phyloP scores from a whole-genome alignment of 2,888 invertebrate genomes.

The Nemotelus pantherinus region DNA sequence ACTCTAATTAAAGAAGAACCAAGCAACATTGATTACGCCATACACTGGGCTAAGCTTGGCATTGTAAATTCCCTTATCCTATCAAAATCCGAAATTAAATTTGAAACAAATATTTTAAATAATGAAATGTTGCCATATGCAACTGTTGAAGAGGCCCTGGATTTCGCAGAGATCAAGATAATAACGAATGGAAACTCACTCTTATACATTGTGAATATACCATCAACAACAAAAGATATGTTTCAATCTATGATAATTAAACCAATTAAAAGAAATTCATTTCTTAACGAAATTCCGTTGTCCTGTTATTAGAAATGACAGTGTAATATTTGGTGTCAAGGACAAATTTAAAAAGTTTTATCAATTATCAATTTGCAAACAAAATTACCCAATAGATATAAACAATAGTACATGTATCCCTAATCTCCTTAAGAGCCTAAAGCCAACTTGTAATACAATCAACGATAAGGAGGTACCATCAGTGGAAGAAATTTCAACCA shows the following conservation, averaged over 20 bases:
- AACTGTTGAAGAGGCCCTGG: conserved; percentile 51
- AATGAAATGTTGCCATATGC: conserved; percentile 49
- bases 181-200: conserved; percentile 47
- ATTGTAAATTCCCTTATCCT: conserved; percentile 51
- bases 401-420: neutral
- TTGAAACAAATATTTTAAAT: conserved; percentile 46
- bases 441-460: neutral
- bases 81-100: conserved; percentile 47
- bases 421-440: neutral
- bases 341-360: neutral
- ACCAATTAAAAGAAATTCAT: conserved; percentile 3
- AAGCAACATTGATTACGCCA: conserved; percentile 48
- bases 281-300: neutral
- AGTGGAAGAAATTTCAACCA: neutral
- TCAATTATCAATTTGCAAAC: neutral
- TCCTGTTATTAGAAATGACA: conserved; percentile 10
- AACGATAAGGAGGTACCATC: neutral
- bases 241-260: neutral
- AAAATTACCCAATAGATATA: neutral
- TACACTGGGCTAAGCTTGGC: conserved; percentile 50
- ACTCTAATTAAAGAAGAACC: conserved; percentile 24
- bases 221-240: conserved; percentile 45
- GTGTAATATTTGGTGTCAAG: conserved; percentile 18
- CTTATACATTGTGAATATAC: conserved; percentile 51
- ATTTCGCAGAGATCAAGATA: conserved; percentile 52